These are phyloP conservation scores for Octonoba sinensis DNA, from an alignment of 2,888 invertebrate genomes.

Conservation along the genomic window DNA sequence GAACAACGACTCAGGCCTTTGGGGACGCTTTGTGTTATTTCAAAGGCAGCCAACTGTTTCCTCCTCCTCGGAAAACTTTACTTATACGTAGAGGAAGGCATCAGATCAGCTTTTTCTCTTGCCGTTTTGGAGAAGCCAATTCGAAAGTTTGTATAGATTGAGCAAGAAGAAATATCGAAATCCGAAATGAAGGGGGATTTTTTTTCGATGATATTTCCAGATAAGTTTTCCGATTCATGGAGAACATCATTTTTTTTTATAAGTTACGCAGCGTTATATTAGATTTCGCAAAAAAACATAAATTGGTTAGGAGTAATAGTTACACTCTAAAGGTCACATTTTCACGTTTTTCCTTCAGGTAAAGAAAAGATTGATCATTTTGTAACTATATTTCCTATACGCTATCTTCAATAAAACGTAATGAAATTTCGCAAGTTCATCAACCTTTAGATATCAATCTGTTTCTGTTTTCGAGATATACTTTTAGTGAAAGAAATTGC, in stretches of 20 bases:
- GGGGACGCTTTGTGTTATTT: background rate
- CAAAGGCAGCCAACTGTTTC: background rate
- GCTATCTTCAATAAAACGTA: no score
- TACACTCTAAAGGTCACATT: no score
- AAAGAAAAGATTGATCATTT: no score
- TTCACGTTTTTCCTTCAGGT: no score
- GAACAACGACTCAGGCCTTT: background rate
- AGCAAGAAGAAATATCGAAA: conserved; percentile 4
- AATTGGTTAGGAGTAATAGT: no score
- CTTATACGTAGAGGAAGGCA: background rate
- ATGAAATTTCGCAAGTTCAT: no score
- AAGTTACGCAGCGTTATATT: background rate
- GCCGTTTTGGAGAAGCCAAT: conserved; percentile 1
- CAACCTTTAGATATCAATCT: no score
- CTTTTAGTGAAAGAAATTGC: no score
- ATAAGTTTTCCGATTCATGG: conserved; percentile 3
- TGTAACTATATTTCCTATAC: no score
- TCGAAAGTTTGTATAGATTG: conserved; percentile 6
- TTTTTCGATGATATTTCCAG: background rate
- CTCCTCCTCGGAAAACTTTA: conserved; percentile 1
- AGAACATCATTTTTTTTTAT: background rate
- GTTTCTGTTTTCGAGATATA: no score
- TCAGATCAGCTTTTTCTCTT: background rate
- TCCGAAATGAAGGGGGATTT: background rate
- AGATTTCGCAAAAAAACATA: no score